Evolutionary conservation across 2,113 vertebrate genomes (phyloP), one percentile per base, ranked within the genome.

Genomic region (Sporophila hypoxantha): DNA sequence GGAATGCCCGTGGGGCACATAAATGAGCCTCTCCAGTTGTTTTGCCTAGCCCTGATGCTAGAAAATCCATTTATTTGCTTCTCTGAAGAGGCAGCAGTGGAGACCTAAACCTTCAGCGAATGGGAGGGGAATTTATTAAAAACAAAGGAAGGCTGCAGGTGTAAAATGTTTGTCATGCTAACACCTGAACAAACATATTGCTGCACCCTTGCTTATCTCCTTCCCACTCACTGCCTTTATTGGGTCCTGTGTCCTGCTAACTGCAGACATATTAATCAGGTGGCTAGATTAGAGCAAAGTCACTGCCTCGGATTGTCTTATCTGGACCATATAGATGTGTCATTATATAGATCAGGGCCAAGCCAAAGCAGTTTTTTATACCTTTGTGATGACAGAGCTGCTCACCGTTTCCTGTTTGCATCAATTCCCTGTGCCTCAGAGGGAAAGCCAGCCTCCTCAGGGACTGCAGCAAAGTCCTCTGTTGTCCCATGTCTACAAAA

Each of bases 171-270:
- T 89, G 82, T 90, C 67, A 41, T 57, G 22, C 78, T 37, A 89
- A 80, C 93, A 93, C 94, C 89, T 94, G 94, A 87, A 74, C 91
- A 95, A 94, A 94, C 64, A 82, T 17, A 37, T 57, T 2, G 4
- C 70, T 22, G 5, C 16, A 5, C 71, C 86, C 64, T 92, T 90
- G 59, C 88, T 93, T 94, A 94, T 95, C 90, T 94, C 67, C 67
- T 83, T 90, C 77, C 59, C 29, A 42, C 91, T 94, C 76, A 15
- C 44, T 66, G 53, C 77, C 47, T 87, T 90, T 74, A 70, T 76
- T 79, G 87, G 87, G 52, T 56, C 53, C 57, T 14, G 36, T 9
- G 18, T 68, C 62, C 89, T 84, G 92, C 81, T 69, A 78, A 46
- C 88, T 88, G 90, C 77, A 91, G 89, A 56, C 32, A 1, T 46